Evolutionary conservation across 2,797 vertebrate species (phyloP), one percentile per base, ranked within the genome.

Genomic region (Onychomys leucogaster): DNA sequence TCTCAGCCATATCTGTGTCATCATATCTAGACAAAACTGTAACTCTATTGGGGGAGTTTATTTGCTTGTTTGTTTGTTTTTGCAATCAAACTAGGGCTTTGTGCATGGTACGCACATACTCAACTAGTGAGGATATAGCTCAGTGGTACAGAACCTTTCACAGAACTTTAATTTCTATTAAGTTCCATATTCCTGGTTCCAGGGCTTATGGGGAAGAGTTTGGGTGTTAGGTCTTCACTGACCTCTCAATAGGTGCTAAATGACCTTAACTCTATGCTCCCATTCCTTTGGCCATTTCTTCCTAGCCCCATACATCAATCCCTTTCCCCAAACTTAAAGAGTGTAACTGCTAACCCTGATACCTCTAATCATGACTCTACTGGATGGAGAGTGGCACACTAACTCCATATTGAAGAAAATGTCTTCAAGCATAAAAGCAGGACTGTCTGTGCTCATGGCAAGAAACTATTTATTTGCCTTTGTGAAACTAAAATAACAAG

Each of bases 401-500:
- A 71, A 52, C 25, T 49, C 25, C 41, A 65, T 37, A 32, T 80
- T 88, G 43, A 91, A 86, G 8, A 80, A 94, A 88, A 7, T 6
- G 3, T 93, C 65, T 61, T 67, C 55, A 90, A 67, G 16, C 41
- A 32, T n/a, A 46, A 63, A 90, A 84, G 41, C 19, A 92, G 63
- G 0, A 0, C n/a, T 96, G 32, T 16, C 32, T 37, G 41, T 4
- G 12, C 1, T 92, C 89, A 85, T 2, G 59, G 73, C 46, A 90
- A 77, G 19, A 95, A 73, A 59, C 8, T 43, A n/a, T 77, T 67
- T 23, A 46, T 71, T 81, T 84, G 63, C 52, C 37, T 92, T 94
- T 34, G 43, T 90, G 80, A 96, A 92, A 69, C n/a, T 88, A 90
- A 93, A 80, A 52, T 63, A 92, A 90, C 3, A 41, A 59, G 46